Base-by-base conservation (phyloP, 2,113 vertebrate species). In the Grus americana region DNA sequence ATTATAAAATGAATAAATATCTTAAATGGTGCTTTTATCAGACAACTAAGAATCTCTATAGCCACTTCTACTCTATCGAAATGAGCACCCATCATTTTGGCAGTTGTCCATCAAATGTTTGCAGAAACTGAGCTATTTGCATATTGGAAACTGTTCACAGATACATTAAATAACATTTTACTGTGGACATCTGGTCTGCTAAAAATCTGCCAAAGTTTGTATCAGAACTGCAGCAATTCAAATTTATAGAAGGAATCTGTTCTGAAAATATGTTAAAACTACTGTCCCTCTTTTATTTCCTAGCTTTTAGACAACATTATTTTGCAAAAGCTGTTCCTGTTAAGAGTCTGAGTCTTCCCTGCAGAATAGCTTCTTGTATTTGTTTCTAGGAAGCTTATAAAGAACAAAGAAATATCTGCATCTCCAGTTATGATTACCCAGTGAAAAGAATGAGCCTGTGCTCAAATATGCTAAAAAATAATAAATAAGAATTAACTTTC, bases 151-250 rank as follows among this genome's bases (percentile, higher is more conserved):
- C 95, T 93, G 95, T 95, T 98, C 97, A 85, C 86, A 97, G 97
- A 98, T 96, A 97, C 91, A 97, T 97, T 97, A 97, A 98, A 98
- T 96, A 98, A 96, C 92, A 93, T 96, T 98, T 98, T 95, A 95
- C 91, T 95, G 94, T 82, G 97, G 98, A 97, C 98, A 98, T 98
- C 98, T 98, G 98, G 95, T 96, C 97, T 94, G 93, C 63, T 95
- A 93, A 88, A 91, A 83, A 87, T 94, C 97, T 97, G 98, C 98
- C 98, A 97, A 96, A 93, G 63, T 95, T 97, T 90, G 80, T 49
- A 72, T 79, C 83, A 13, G 90, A 88, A 90, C 87, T 88, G 93
- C 93, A 80, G 72, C 94, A 95, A 93, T 97, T 91, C 95, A 95
- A 58, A 94, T 97, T 97, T 96, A 94, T 92, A 89, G 92, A 47